Evolutionary conservation across 2,888 invertebrate species (phyloP), one percentile per base, ranked within the genome.

Genomic region (Caradrina kadenii): DNA sequence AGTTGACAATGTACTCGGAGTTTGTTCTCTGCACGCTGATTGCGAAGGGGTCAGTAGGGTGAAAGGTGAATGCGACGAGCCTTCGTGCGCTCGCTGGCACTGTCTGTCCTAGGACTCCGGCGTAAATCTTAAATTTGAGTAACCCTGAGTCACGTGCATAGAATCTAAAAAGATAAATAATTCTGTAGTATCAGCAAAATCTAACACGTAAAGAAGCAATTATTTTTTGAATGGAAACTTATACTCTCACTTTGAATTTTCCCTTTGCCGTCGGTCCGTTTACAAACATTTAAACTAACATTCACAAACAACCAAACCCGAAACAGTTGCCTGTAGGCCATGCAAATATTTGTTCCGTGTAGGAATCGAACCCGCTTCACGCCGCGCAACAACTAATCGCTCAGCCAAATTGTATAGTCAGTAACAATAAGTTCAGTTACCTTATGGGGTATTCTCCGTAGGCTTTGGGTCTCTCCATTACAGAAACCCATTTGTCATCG

Each of bases 401-500:
- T 1, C 35, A 35, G 35, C 35, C 35, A 35, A 31, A 19, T 60
- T 55, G 3, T 39, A 21, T 39, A 22, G 13, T 53, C 21, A 50
- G n/a, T n/a, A n/a, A 35, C 48, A 45, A 42, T 58, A 22, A 26
- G 10, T 42, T 22, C 2, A n/a, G 13, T 84, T 94, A 98, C 98
- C 98, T 96, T 84, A 99, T 99, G 0, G 99, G 99, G 92, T 98
- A 98, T 93, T 99, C 98, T 66, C 98, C 98, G 93, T 98, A 98
- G 35, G 98, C 98, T 93, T 99, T 99, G 0, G 99, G 99, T 68
- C 99, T 96, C 93, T 99, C 99, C 97, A 99, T 97, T 56, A 98
- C 98, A 0, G 99, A 99, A 0, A 99, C 98, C 97, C 98, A 98
- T 92, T 99, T 99, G 90, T 99, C 99, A 88, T 99, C 99, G 88